Percentiles rank a stretch among this genome's conserved stretches.
Conservation (phyloP, 2,888 invertebrate genomes). For the Drosophila meridiana region DNA sequence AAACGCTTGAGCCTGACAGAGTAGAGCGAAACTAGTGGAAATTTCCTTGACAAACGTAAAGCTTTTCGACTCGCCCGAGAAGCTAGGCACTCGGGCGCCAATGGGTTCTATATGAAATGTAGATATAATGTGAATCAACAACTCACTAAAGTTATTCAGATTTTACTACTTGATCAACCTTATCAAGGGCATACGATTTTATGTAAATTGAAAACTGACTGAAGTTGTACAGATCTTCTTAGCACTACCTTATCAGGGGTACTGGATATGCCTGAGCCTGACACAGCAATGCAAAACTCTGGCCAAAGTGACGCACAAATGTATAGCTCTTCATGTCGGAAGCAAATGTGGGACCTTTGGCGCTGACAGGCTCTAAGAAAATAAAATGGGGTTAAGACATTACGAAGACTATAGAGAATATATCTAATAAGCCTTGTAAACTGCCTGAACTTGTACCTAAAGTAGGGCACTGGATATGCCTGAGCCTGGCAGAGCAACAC, state of each 20-base stretch:
- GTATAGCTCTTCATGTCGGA: slow-evolving; percentile 82
- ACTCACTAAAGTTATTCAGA: slow-evolving; percentile 17
- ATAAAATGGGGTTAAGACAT: background rate
- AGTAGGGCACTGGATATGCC: slow-evolving; percentile 89
- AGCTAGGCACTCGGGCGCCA: slow-evolving; percentile 87
- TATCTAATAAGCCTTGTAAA: background rate
- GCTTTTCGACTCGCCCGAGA: slow-evolving; percentile 87
- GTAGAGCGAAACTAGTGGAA: slow-evolving; percentile 86
- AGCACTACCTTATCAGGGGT: slow-evolving; percentile 89
- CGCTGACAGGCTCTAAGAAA: slow-evolving; percentile 86
- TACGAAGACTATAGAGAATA: background rate
- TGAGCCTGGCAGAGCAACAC: slow-evolving; percentile 90
- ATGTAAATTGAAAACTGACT: slow-evolving; percentile 22
- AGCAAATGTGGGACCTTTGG: slow-evolving; percentile 85
- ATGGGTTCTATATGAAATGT: slow-evolving; percentile 86
- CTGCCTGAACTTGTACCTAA: slow-evolving; percentile 86
- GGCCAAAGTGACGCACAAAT: slow-evolving; percentile 80
- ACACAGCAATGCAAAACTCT: slow-evolving; percentile 88
- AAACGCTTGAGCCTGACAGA: slow-evolving; percentile 89
- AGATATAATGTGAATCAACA: background rate
- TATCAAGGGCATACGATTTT: slow-evolving; percentile 86
- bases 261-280: slow-evolving; percentile 90
- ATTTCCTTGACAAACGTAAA: slow-evolving; percentile 86
- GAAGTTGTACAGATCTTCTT: background rate
- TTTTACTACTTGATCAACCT: slow-evolving; percentile 86